These are phyloP conservation scores for Spatula versicolor DNA, from an alignment of 2,797 vertebrate genomes.

Conservation along the genomic window DNA sequence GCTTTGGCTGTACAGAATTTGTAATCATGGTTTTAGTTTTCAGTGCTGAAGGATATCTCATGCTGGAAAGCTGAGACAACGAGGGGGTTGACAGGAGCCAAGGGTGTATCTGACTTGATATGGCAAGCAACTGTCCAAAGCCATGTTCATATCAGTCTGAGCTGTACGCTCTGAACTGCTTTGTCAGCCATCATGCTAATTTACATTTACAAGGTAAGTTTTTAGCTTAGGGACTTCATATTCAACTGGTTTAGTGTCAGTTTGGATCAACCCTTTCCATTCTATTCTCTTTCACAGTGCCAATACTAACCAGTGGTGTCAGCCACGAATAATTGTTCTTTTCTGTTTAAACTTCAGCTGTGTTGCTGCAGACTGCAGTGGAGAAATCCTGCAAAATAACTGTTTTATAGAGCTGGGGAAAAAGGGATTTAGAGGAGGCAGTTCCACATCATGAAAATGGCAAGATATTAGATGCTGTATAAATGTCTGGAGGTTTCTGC, in stretches of 20 bases:
- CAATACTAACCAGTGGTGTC: background rate
- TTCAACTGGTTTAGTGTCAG: background rate
- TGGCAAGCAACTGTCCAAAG: constrained; percentile 6
- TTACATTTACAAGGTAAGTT: background rate
- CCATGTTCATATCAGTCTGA: background rate
- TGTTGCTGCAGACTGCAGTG: background rate
- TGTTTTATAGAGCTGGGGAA: background rate
- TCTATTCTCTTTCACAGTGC: background rate
- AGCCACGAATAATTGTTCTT: background rate
- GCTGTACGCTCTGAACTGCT: background rate
- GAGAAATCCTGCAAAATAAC: background rate
- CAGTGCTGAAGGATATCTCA: background rate
- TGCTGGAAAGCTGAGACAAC: background rate
- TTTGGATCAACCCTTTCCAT: background rate
- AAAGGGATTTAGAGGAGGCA: background rate
- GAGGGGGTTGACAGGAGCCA: background rate
- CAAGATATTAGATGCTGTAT: background rate
- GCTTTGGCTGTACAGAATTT: background rate
- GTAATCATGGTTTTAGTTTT: background rate
- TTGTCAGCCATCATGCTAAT: constrained; percentile 16
- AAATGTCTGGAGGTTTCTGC: background rate
- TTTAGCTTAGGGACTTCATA: constrained; percentile 15
- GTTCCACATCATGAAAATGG: background rate
- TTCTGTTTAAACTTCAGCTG: background rate
- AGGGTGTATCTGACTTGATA: background rate